Percentiles rank a stretch among this genome's conserved stretches.
Evolutionary conservation across 30 jellyfish, hydroid and myxozoan species (phyloP).

Genomic region (Euphysa ruthae): DNA sequence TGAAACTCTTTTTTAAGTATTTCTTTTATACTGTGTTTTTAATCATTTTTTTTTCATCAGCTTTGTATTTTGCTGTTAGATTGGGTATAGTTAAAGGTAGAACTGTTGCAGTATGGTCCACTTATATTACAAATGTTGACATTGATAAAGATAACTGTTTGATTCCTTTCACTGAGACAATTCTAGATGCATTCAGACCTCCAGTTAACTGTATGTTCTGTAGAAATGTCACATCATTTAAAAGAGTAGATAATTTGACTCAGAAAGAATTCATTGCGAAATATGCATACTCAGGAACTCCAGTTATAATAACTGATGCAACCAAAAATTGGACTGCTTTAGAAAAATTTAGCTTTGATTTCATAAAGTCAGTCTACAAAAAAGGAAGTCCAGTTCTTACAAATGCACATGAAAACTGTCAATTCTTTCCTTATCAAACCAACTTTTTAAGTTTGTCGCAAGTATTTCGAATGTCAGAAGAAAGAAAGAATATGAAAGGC

Average conservation of each 20-base stretch:
- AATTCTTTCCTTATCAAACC: slow-evolving; percentile 76
- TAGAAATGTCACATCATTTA: slow-evolving; percentile 45
- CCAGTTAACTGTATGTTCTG: slow-evolving; percentile 77
- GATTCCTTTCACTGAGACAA: slow-evolving; percentile 36
- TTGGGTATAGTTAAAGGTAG: slow-evolving; percentile 14
- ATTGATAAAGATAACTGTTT: slow-evolving; percentile 49
- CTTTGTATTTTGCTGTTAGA: slow-evolving; percentile 26
- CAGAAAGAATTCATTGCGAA: slow-evolving; percentile 59
- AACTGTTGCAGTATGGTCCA: slow-evolving; percentile 37
- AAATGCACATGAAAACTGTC: slow-evolving; percentile 65
- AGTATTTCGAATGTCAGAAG: slow-evolving; percentile 72
- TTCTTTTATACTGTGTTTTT: too few relatives aligned
- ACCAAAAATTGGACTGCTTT: slow-evolving; percentile 77
- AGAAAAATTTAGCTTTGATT: slow-evolving; percentile 45
- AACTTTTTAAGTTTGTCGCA: slow-evolving; percentile 46
- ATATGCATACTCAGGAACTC: slow-evolving; percentile 71
- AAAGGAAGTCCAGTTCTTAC: slow-evolving; percentile 66
- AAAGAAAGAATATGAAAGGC: slow-evolving; percentile 67
- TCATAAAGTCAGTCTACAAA: slow-evolving; percentile 51
- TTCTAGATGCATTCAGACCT: slow-evolving; percentile 70
- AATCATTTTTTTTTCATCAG: slow-evolving; percentile 8
- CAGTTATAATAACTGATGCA: slow-evolving; percentile 75
- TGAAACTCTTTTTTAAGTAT: too few relatives aligned
- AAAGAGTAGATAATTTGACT: slow-evolving; percentile 55
- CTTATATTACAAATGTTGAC: slow-evolving; percentile 25